Conservation (phyloP, 2,888 invertebrate species). For the Clanis bilineata region DNA sequence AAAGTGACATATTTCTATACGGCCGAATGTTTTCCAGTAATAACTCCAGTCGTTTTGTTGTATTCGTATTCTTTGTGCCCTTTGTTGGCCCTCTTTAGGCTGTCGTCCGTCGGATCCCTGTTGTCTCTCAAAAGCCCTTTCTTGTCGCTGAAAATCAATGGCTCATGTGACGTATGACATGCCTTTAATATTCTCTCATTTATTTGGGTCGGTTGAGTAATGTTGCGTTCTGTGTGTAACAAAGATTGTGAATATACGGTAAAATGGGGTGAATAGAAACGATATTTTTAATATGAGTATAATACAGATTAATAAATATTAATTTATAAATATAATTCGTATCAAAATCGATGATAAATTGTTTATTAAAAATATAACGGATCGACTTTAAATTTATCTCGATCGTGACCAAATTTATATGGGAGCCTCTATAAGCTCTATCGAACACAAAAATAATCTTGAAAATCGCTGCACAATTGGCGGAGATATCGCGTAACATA, state of each 20-base stretch:
- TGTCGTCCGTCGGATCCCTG: constrained; percentile 48
- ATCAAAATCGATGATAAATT: no score
- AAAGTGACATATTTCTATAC: constrained; percentile 44
- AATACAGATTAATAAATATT: no score
- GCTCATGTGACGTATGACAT: constrained; percentile 21
- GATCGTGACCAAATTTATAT: no score
- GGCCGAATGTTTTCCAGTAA: constrained; percentile 75
- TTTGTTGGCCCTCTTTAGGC: constrained; percentile 51
- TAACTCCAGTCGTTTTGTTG: constrained; percentile 70
- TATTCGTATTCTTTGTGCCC: constrained; percentile 71
- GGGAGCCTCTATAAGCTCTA: no score
- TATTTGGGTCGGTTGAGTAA: constrained; percentile 15
- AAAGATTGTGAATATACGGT: constrained; percentile 8
- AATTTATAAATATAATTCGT: no score
- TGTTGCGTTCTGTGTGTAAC: constrained; percentile 23
- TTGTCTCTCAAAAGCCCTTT: constrained; percentile 68
- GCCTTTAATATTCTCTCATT: constrained; percentile 2
- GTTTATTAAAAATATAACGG: no score
- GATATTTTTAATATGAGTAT: no score
- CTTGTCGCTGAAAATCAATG: constrained; percentile 62
- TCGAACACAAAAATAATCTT: no score
- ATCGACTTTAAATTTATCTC: no score
- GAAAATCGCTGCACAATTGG: no score
- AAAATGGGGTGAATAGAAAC: background rate
- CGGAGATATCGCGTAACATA: no score